Evolutionary conservation across 1,140 invertebrate species (phyloP).

Genomic region (Bradynema listronoti): DNA sequence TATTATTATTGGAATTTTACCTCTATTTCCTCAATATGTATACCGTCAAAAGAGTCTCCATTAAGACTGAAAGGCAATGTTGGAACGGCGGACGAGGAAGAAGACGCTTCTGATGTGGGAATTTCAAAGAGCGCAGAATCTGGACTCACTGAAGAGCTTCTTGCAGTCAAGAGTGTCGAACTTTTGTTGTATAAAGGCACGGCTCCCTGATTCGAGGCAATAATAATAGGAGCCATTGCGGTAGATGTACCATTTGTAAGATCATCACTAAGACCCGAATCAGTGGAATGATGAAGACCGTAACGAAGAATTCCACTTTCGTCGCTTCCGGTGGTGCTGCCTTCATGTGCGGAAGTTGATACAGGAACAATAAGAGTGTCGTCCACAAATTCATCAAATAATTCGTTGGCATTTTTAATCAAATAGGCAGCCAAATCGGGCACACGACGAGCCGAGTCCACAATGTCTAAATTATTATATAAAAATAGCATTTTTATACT

Average conservation of each 20-base stretch:
- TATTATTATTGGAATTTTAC: constrained; percentile 6
- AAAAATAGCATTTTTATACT: not conserved
- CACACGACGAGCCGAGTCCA: constrained; percentile 33
- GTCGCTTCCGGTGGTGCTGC: not conserved
- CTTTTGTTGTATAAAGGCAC: too few species aligned
- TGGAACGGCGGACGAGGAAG: too few species aligned
- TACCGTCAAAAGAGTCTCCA: not conserved
- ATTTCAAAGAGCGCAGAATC: constrained; percentile 34
- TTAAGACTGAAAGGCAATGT: too few species aligned
- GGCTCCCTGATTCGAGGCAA: constrained; percentile 12
- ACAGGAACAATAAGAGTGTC: constrained; percentile 29
- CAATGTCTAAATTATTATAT: constrained; percentile 26
- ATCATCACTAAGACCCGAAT: constrained; percentile 43
- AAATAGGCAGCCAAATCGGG: constrained; percentile 37
- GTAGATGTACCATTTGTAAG: constrained; percentile 2
- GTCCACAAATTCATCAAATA: constrained; percentile 39
- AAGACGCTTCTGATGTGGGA: constrained; percentile 12
- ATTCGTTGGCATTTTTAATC: constrained; percentile 34
- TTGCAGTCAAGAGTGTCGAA: not conserved
- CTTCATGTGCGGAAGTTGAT: not conserved
- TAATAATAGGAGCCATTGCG: not conserved
- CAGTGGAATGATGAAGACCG: constrained; percentile 41
- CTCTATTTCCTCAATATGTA: constrained; percentile 1
- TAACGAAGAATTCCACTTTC: too few species aligned
- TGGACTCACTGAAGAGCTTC: constrained; percentile 16